Base-by-base conservation (phyloP, 2,797 vertebrate genomes). In the Molothrus ater region DNA sequence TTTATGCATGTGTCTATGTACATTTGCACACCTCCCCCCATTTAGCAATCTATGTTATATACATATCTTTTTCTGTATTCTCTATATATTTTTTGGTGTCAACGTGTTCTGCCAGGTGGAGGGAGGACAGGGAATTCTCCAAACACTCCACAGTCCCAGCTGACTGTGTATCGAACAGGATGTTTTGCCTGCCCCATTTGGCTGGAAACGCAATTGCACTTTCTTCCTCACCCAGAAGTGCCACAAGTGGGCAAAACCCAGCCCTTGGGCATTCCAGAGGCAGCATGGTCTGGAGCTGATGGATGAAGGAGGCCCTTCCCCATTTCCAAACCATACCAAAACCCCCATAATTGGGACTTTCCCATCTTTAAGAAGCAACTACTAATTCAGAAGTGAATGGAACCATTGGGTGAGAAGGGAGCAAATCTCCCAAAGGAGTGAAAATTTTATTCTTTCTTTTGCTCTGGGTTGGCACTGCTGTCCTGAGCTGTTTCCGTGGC, bases 401-500 rank as follows among this genome's bases (percentile, higher is more conserved):
- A 92, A 95, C 85, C 90, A 92, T 34, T 22, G 32, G 66, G 48
- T 63, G 90, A 91, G 88, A 80, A 92, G 82, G 85, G 88, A 94
- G 60, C 25, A 84, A 42, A 75, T 72, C 93, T 97, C 91, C 83
- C 93, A 90, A 75, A 66, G 92, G 75, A 92, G 76, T 88, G 94
- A 83, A 92, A 76, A 73, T 93, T 97, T 95, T 56, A 86, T 94
- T 96, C 69, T 93, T 94, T 95, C 83, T 97, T 96, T 96, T 96
- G 85, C 95, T 95, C 86, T 64, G 81, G 90, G 91, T 53, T 88
- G 92, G 90, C 68, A 92, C 91, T 87, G 94, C 79, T 86, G 72
- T 45, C 65, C 73, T 86, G 87, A 80, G 75, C 45, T 2, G 9
- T 89, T 99, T 99, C 97, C 98, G 98, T 96, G 98, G 98, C 98